A percentile compares a stretch with the other conserved stretches of the same genome.
Conservation (phyloP, 1,140 invertebrate genomes). For the Brachionus paranguensis region DNA sequence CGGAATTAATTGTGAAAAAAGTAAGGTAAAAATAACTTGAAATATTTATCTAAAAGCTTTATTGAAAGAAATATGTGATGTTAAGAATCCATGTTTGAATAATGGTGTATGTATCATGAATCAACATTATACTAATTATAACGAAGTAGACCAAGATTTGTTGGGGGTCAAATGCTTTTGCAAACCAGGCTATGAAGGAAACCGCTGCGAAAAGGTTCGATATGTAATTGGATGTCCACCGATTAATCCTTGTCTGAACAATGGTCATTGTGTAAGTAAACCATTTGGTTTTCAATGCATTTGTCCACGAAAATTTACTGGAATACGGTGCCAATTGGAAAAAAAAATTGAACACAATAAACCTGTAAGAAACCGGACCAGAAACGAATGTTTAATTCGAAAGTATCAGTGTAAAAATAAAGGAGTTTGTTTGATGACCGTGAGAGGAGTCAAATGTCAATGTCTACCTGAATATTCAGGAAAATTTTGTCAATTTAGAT, state of each 20-base stretch:
- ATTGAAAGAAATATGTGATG: constrained; percentile 2
- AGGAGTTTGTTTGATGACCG: neutral
- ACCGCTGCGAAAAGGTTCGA: constrained; percentile 38
- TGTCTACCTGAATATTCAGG: constrained; percentile 35
- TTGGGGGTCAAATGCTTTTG: neutral
- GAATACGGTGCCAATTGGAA: constrained; percentile 22
- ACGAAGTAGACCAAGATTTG: neutral
- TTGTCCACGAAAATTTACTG: neutral
- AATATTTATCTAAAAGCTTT: neutral
- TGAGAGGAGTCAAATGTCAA: constrained; percentile 19
- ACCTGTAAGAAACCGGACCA: neutral
- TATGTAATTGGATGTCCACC: constrained; percentile 31
- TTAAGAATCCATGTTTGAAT: constrained; percentile 31
- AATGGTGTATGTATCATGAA: constrained; percentile 36
- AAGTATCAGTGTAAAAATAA: constrained; percentile 4
- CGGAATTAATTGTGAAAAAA: constrained; percentile 14
- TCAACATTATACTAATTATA: neutral
- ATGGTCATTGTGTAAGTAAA: constrained; percentile 9
- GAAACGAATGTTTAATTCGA: neutral
- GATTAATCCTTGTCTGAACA: constrained; percentile 40
- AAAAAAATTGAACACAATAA: neutral
- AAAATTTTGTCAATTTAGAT: constrained; percentile 15
- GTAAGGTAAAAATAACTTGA: neutral
- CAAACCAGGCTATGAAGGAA: constrained; percentile 34
- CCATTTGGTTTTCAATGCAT: constrained; percentile 23